Evolutionary conservation across 2,797 vertebrate genomes (phyloP).

Genomic region (Eutrigla gurnardus): DNA sequence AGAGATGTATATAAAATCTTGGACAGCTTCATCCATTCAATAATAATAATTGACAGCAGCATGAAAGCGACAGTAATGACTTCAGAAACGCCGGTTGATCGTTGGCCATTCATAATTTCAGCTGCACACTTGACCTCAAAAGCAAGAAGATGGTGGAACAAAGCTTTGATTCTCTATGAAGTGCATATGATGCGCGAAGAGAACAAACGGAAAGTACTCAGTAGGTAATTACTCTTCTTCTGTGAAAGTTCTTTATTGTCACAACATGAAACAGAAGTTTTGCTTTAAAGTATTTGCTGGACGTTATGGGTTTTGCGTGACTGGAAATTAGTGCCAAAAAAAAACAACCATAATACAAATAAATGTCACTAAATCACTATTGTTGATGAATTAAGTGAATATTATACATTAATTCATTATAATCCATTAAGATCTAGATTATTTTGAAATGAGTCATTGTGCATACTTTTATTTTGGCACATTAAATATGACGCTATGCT

Average conservation of each 20-base stretch:
- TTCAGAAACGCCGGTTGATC: background rate
- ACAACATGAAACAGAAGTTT: conserved; percentile 1
- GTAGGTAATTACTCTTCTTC: background rate
- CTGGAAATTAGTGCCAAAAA: background rate
- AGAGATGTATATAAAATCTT: background rate
- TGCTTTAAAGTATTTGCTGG: background rate
- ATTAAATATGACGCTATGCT: no score
- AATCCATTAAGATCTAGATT: no score
- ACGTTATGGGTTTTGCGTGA: background rate
- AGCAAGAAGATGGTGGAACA: background rate
- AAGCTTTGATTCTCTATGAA: conserved; percentile 24
- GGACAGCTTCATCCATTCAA: background rate
- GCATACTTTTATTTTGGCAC: no score
- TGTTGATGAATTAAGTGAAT: background rate
- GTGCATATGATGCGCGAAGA: background rate
- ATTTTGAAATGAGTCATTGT: no score
- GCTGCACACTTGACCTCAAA: conserved; percentile 40
- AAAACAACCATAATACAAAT: background rate
- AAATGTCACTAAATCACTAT: background rate
- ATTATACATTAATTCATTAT: no score
- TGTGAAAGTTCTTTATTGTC: background rate
- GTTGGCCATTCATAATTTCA: conserved; percentile 24
- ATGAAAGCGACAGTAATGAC: conserved; percentile 10
- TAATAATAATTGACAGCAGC: conserved; percentile 1
- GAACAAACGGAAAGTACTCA: no score